Evolutionary conservation across 2,797 vertebrate species (phyloP), one percentile per base, ranked within the genome.

Genomic region (Peromyscus eremicus): DNA sequence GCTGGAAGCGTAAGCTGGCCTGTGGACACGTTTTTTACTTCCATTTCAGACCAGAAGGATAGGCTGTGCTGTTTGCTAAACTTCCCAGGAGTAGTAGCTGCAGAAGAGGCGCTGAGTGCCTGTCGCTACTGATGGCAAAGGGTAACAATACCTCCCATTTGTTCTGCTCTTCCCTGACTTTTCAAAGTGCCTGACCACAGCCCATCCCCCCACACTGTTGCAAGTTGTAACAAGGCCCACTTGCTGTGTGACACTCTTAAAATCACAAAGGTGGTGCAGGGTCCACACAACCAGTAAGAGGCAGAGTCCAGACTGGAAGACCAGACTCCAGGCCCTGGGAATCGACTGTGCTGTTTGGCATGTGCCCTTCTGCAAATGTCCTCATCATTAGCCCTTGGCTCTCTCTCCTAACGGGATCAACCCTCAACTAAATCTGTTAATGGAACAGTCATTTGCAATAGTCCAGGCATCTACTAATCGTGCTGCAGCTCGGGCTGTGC

Each of bases 381-480:
- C 81, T 49, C 6, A 11, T 76, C 79, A 21, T 92, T 84, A 87
- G 97, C 95, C 91, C 70, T 84, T 73, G 93, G 94, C 68, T 77
- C 16, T 12, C 62, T 46, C 40, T 86, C 90, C 93, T 73, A 57
- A 57, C 86, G 46, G 95, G 93, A 92, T 75, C 90, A 89, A 73
- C 94, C 89, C 77, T 70, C 92, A 80, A 96, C 92, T 70, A 82
- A 60, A 70, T 88, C 81, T 62, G 90, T 82, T 82, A 82, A 77
- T 14, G 73, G 49, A 60, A 76, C 52, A 60, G 13, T 75, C 97
- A 60, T 80, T 79, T 71, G 84, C 76, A 27, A 77, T 49, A 64
- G 71, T 84, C 8, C n/a, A 89, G 95, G 94, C 94, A n/a, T 85
- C 94, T 86, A 49, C 95, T 86, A 89, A 77, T 94, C 96, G 40